Base-by-base conservation (phyloP, 64 coral and sea anemone genomes). In the Porites australiensis region DNA sequence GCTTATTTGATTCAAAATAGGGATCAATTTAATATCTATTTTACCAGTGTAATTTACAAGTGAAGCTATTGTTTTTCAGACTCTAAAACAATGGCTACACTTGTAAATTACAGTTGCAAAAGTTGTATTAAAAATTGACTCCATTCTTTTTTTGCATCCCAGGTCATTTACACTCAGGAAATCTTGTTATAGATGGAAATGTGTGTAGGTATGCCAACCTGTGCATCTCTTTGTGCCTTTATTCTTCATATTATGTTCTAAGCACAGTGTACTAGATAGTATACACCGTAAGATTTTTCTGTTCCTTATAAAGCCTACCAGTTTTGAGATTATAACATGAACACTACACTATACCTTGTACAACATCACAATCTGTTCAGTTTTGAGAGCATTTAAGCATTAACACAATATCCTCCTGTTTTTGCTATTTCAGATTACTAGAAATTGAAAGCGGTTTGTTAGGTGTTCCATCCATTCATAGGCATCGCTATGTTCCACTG, bases 161-260 rank as follows among this genome's bases (percentile, higher is more conserved):
- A 99, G 98, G 98, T 62, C 98, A 99, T 45, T 82, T 99, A 82
- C 98, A 99, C 53, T 86, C 98, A 55, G 98, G 98, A 79, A 99
- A 99, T 80, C 71, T 99, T 79, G 78, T 89, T 11, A 16, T 99
- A 80, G 98, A 99, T 69, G 98, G 94, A 55, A 99, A 96, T 89
- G 88, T 96, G 1, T 96, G 94, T 61, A 99, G 92, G 98, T 99
- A 89, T 12, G 88, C 72, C 44, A 50, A 10, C 62, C 16, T 50
- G 13, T 48, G 19, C 50, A 21, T 44, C 46, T 21, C 21, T 18
- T 9, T 44, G 16, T 5, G n/a, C n/a, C 0, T 15, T 15, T 18
- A 0, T 87, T 20, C 3, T n/a, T 19, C 64, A 23, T 27, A 5
- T 44, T 55, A n/a, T 74, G 4, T 11, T 72, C 57, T 55, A 88